These are phyloP conservation scores for Amia ocellicauda DNA, from an alignment of 2,113 vertebrate genomes.

Conservation along the genomic window DNA sequence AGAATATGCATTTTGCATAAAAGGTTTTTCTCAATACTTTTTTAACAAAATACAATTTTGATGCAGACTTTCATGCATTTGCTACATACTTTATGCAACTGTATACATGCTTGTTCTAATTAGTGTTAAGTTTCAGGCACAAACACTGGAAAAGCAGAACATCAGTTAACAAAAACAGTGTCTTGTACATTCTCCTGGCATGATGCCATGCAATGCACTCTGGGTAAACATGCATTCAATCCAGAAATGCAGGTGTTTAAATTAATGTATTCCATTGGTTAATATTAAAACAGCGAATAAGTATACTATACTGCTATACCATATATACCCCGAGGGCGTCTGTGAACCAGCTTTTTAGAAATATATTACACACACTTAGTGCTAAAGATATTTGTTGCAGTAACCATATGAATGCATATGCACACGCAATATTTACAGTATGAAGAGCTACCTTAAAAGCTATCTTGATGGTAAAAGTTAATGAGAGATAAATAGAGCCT, in stretches of 20 bases:
- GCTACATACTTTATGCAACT: too few species aligned
- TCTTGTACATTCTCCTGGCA: too few species aligned
- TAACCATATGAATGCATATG: background rate
- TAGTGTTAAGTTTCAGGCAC: too few species aligned
- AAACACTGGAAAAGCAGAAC: too few species aligned
- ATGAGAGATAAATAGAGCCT: background rate
- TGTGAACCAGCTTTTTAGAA: constrained; percentile 8
- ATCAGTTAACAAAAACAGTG: too few species aligned
- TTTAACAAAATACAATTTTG: too few species aligned
- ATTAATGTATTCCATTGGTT: background rate
- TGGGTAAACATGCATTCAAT: too few species aligned
- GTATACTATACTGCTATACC: background rate
- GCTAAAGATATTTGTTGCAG: constrained; percentile 7
- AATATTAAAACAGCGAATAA: background rate
- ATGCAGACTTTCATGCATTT: too few species aligned
- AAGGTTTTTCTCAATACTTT: too few species aligned
- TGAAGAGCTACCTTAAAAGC: background rate
- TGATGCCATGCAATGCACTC: too few species aligned
- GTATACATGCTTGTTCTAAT: too few species aligned
- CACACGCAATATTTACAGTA: background rate
- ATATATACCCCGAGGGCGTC: constrained; percentile 14
- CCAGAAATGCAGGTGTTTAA: background rate
- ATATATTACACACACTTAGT: constrained; percentile 15
- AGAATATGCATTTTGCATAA: too few species aligned
- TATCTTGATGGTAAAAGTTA: background rate